These are phyloP conservation scores for Drosophila kurseongensis DNA, from an alignment of 1,140 invertebrate genomes.

Conservation along the genomic window DNA sequence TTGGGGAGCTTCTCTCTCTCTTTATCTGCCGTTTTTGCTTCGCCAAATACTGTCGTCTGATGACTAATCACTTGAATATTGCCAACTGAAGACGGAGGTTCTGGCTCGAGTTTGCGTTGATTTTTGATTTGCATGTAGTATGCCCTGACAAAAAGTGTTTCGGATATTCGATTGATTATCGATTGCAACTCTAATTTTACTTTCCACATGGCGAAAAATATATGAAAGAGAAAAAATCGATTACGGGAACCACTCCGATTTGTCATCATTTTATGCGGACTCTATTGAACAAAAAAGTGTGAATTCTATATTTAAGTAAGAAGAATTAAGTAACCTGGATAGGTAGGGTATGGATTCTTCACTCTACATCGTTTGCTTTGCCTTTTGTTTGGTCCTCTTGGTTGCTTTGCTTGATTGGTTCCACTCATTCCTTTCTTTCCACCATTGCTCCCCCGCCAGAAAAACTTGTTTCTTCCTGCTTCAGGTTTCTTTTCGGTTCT, in stretches of 20 bases:
- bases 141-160: neutral
- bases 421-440: constrained; percentile 44
- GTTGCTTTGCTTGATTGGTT: constrained; percentile 67
- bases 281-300: no score
- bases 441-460: constrained; percentile 12
- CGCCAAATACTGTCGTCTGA: constrained; percentile 21
- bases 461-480: constrained; percentile 71
- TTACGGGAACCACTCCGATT: no score
- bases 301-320: no score
- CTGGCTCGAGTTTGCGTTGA: constrained; percentile 39
- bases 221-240: no score
- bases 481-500: constrained; percentile 49
- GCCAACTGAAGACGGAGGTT: constrained; percentile 25
- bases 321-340: neutral
- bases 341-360: neutral
- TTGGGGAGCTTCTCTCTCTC: constrained; percentile 5
- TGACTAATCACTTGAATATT: constrained; percentile 79
- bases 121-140: constrained; percentile 7
- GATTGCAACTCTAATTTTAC: no score
- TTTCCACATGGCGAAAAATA: no score
- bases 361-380: constrained; percentile 40
- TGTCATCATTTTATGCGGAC: no score
- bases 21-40: constrained; percentile 9
- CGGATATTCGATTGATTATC: neutral
- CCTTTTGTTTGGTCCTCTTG: constrained; percentile 53